Evolutionary conservation across 2,888 invertebrate species (phyloP).

Genomic region (Ophion slaviceki): DNA sequence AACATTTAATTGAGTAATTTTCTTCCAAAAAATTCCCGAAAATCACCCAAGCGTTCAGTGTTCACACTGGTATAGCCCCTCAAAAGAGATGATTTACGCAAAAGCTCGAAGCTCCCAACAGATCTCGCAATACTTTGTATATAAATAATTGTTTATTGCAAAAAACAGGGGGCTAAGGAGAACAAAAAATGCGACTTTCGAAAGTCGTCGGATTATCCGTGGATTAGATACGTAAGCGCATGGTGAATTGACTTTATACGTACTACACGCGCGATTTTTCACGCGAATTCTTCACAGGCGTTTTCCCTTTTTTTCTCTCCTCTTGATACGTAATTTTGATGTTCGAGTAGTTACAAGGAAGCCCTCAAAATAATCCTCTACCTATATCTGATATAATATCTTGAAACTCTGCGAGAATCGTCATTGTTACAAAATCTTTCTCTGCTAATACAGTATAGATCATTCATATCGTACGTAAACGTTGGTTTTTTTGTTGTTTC

Average conservation of each 20-base stretch:
- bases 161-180: not conserved
- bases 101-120: constrained; percentile 20
- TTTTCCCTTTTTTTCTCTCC: not conserved
- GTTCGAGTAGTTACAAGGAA: constrained; percentile 36
- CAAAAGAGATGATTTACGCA: constrained; percentile 27
- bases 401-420: constrained; percentile 42
- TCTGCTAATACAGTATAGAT: constrained; percentile 1
- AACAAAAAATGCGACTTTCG: not conserved
- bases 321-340: constrained; percentile 5
- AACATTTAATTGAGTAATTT: too few relatives aligned
- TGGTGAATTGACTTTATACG: not conserved
- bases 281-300: not conserved
- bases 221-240: not conserved
- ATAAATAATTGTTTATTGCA: constrained; percentile 1
- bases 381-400: constrained; percentile 36
- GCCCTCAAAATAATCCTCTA: constrained; percentile 50
- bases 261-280: not conserved
- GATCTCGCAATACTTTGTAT: constrained; percentile 24
- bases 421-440: constrained; percentile 56
- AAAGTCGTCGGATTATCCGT: not conserved
- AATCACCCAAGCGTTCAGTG: too few relatives aligned
- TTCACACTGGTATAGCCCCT: too few relatives aligned
- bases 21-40: too few relatives aligned
- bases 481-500: constrained; percentile 14
- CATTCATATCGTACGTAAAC: not conserved